Base-by-base conservation (phyloP, 2,888 invertebrate genomes). In the Lepidochrysops patricia region DNA sequence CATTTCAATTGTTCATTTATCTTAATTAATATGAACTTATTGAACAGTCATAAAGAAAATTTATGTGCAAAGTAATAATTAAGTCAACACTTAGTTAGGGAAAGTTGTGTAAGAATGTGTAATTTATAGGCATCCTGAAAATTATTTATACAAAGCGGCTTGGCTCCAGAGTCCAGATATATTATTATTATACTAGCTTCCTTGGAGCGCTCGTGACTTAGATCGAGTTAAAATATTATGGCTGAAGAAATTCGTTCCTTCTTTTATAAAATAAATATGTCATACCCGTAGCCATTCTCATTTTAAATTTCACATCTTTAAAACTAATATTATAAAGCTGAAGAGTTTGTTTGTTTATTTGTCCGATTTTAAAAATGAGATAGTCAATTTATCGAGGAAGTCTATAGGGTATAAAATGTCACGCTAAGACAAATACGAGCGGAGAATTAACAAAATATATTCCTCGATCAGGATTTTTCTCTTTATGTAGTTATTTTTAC, bases 21-120 rank as follows among this genome's bases (percentile, higher is more conserved):
- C 37, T 43, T 43, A 43, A 43, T 43, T 43, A 43, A 43, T 43
- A 43, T 37, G 37, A 7, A n/a, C n/a, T n/a, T n/a, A n/a, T n/a
- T n/a, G n/a, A n/a, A n/a, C n/a, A 37, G 15, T 43, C 43, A 43
- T 15, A 43, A 43, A 9, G 19, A 43, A 43, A 43, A 43, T 43
- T 23, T 12, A 43, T 43, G 23, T 23, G 43, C 19, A 19, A 43
- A 43, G 43, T 43, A 23, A 43, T 43, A 23, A 19, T 9, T 19
- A 43, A 43, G 43, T 43, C 19, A 43, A 43, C 23, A 43, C 43
- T 43, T 43, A 43, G 19, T 43, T 43, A 1, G 9, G 23, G 23
- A 43, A 43, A 43, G 43, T 43, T 43, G 43, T 12, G 23, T 23
- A 43, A 43, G 7, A 43, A 43, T 19, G 23, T 19, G 19, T 9